Conservation (phyloP, 2,888 invertebrate genomes). For the Drosophila tanythrix region DNA sequence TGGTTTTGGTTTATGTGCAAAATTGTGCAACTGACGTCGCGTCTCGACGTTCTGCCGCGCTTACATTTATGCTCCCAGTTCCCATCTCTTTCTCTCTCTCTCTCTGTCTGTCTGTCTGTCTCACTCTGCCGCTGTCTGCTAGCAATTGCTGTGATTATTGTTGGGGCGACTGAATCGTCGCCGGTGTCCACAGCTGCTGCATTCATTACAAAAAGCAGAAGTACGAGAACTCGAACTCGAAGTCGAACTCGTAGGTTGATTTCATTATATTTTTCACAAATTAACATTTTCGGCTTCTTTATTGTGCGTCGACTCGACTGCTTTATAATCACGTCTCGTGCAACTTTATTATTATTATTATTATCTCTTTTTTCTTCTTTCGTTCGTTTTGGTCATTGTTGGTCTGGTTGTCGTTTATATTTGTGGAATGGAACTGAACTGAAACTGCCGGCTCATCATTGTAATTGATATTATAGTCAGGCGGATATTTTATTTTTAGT, state of each 20-base stretch:
- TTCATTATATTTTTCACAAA: conserved; percentile 10
- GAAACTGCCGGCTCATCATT: conserved; percentile 41
- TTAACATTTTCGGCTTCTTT: conserved; percentile 59
- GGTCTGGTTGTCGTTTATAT: conserved; percentile 22
- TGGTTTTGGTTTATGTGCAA: conserved; percentile 74
- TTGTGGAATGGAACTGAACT: conserved; percentile 37
- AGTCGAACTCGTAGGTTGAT: conserved; percentile 26
- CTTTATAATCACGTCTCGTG: conserved; percentile 75
- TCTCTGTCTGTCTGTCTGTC: conserved; percentile 9
- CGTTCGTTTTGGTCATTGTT: conserved; percentile 22
- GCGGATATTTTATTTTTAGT: conserved; percentile 74
- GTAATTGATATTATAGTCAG: conserved; percentile 78
- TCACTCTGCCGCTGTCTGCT: conserved; percentile 19
- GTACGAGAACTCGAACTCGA: conserved; percentile 19
- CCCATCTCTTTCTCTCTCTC: conserved; percentile 20
- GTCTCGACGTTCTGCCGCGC: conserved; percentile 49
- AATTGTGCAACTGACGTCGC: conserved; percentile 80
- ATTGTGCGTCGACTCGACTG: conserved; percentile 35
- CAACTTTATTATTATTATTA: conserved; percentile 51
- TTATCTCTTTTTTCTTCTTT: conserved; percentile 19
- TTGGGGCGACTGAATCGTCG: conserved; percentile 36
- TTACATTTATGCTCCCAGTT: conserved; percentile 32
- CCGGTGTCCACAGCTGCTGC: conserved; percentile 54
- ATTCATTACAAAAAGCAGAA: conserved; percentile 28
- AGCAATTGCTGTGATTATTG: conserved; percentile 69